phyloP scores from a whole-genome alignment of 2,888 invertebrate genomes.

The Brenthis hecate region DNA sequence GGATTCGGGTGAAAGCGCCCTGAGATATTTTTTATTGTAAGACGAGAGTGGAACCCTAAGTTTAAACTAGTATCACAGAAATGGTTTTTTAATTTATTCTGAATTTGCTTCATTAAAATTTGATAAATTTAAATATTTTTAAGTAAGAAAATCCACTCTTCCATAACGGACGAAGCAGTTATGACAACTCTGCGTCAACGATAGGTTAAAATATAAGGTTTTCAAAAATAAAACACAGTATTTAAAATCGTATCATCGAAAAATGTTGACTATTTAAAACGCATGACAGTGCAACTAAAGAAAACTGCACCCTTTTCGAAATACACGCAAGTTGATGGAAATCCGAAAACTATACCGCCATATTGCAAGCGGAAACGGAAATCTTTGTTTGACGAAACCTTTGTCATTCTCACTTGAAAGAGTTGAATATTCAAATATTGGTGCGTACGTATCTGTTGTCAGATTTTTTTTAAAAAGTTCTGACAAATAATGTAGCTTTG shows the following conservation, averaged over 20 bases:
- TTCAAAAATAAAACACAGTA: neutral
- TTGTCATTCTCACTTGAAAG: slow-evolving; percentile 39
- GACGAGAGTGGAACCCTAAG: no score
- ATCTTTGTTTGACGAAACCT: slow-evolving; percentile 56
- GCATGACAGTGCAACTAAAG: slow-evolving; percentile 8
- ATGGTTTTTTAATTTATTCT: no score
- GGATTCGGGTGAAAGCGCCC: no score
- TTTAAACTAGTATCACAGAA: no score
- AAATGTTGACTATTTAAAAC: slow-evolving; percentile 4
- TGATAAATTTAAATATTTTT: no score
- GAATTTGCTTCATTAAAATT: no score
- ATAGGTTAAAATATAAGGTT: no score
- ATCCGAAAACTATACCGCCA: slow-evolving; percentile 47
- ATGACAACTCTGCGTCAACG: no score
- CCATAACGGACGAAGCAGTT: no score
- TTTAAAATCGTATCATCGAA: slow-evolving; percentile 3
- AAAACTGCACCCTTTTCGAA: slow-evolving; percentile 16
- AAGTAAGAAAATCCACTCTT: no score
- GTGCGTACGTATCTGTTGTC: slow-evolving; percentile 20
- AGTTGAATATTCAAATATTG: slow-evolving; percentile 26
- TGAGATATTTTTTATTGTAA: no score
- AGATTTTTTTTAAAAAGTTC: neutral
- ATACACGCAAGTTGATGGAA: slow-evolving; percentile 32
- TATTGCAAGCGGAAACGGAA: slow-evolving; percentile 62
- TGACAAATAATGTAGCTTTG: neutral